Percentiles rank a stretch among this genome's conserved stretches.
phyloP scores from a whole-genome alignment of 2,113 vertebrate genomes.

The Physeter macrocephalus region DNA sequence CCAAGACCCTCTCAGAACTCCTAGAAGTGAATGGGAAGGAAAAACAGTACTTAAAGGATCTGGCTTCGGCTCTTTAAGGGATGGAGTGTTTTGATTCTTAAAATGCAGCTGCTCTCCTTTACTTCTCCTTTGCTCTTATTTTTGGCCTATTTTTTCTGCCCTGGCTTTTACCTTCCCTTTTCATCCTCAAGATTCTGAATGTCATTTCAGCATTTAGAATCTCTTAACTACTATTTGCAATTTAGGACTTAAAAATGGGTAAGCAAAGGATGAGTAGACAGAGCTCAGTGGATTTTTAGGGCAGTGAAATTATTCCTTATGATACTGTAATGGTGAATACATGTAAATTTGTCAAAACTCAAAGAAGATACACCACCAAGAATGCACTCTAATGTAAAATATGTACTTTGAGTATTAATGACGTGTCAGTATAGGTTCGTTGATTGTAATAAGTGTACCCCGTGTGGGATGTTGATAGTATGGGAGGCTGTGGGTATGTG shows the following conservation, averaged over 20 bases:
- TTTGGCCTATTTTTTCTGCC: background rate
- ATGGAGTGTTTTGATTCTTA: slow-evolving; percentile 11
- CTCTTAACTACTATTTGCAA: slow-evolving; percentile 6
- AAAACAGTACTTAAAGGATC: background rate
- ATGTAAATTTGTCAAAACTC: background rate
- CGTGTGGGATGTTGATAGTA: background rate
- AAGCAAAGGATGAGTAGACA: background rate
- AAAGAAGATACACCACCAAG: background rate
- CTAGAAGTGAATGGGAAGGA: background rate
- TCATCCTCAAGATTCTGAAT: background rate
- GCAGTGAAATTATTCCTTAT: background rate
- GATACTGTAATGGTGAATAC: background rate
- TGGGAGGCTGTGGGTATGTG: background rate
- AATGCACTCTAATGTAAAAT: background rate
- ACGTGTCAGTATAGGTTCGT: background rate
- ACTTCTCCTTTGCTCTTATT: slow-evolving; percentile 21
- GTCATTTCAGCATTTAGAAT: slow-evolving; percentile 34
- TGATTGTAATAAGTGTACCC: background rate
- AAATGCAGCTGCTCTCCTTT: background rate
- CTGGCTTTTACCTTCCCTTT: background rate
- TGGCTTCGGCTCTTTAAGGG: background rate
- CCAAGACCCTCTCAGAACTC: slow-evolving; percentile 20
- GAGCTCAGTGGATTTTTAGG: background rate
- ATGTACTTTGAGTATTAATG: background rate
- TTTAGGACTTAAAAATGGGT: background rate